These are phyloP conservation scores for Cephonodes hylas DNA, from an alignment of 2,888 invertebrate genomes.

Conservation along the genomic window DNA sequence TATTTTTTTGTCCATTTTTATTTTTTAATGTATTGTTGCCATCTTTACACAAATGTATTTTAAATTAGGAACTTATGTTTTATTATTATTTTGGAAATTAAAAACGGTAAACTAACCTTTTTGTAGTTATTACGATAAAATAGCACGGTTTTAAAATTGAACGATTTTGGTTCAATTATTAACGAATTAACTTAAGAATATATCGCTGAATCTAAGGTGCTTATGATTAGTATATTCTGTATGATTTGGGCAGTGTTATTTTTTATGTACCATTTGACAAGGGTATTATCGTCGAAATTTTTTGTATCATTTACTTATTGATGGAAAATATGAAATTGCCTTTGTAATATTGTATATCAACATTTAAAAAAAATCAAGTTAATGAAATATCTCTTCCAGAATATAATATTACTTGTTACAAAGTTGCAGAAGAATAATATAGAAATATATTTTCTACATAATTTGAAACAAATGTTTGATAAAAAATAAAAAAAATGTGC, in stretches of 20 bases:
- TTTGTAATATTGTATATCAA: too few relatives aligned
- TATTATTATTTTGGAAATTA: not conserved
- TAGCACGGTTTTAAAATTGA: not conserved
- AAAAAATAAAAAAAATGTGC: constrained; percentile 17
- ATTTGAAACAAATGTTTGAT: too few relatives aligned
- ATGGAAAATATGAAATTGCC: too few relatives aligned
- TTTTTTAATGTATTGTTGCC: not conserved
- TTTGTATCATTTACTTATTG: too few relatives aligned
- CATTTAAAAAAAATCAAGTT: not conserved
- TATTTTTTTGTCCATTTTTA: not conserved
- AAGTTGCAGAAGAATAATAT: too few relatives aligned
- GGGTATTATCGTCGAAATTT: not conserved
- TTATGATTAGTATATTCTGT: constrained; percentile 40
- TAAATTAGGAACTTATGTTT: not conserved
- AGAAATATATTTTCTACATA: not conserved
- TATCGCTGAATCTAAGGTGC: constrained; percentile 74
- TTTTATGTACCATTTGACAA: not conserved
- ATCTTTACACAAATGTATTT: not conserved
- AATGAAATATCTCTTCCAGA: too few relatives aligned
- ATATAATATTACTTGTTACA: too few relatives aligned
- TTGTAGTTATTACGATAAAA: not conserved
- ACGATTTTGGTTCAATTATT: not conserved
- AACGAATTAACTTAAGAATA: constrained; percentile 9
- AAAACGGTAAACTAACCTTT: not conserved
- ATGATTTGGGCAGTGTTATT: constrained; percentile 22